Evolutionary conservation across 1,140 invertebrate species (phyloP).

Genomic region (Drosophila truncata): DNA sequence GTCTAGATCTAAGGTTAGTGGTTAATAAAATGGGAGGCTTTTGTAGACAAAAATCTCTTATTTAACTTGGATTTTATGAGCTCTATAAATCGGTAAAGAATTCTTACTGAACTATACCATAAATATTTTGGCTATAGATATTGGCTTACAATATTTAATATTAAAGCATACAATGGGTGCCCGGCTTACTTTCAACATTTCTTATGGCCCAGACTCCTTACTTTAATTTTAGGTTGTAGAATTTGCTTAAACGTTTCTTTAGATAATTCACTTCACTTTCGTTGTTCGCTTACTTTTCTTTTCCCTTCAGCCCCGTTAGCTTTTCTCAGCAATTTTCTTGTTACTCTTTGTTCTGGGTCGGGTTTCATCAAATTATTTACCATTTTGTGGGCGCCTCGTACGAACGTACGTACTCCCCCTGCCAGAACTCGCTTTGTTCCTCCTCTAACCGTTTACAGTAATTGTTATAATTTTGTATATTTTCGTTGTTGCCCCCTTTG

Average conservation of each 20-base stretch:
- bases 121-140: not conserved
- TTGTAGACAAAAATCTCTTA: not conserved
- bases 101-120: not conserved
- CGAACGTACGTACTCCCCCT: not conserved
- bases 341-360: slow-evolving; percentile 41
- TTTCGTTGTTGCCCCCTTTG: slow-evolving; percentile 50
- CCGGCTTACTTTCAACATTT: not conserved
- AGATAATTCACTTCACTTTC: slow-evolving; percentile 23
- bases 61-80: not conserved
- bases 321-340: slow-evolving; percentile 38
- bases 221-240: not conserved
- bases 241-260: slow-evolving; percentile 9
- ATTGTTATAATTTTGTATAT: slow-evolving; percentile 78
- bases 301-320: slow-evolving; percentile 26
- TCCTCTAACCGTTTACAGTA: slow-evolving; percentile 65
- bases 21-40: not conserved
- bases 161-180: not conserved
- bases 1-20: not conserved
- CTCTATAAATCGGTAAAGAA: not conserved
- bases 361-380: slow-evolving; percentile 44
- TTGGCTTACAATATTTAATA: not conserved
- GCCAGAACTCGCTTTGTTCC: slow-evolving; percentile 23
- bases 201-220: not conserved
- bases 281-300: slow-evolving; percentile 27
- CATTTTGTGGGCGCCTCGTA: slow-evolving; percentile 43